Evolutionary conservation across 2,113 vertebrate genomes (phyloP), one percentile per base, ranked within the genome.

Genomic region (Arvicanthis niloticus): DNA sequence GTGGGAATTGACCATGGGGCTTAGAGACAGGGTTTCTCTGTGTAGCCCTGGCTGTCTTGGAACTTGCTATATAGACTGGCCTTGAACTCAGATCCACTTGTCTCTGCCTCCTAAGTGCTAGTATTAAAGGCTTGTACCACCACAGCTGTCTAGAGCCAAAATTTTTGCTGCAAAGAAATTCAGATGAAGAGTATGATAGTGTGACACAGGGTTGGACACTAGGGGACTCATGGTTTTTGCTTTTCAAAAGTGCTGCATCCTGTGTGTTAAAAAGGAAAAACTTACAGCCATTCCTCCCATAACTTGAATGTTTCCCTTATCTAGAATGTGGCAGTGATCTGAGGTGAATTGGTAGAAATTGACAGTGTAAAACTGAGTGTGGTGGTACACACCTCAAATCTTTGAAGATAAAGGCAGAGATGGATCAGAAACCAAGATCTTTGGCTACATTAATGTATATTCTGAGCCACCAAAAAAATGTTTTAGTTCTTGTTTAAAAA

Each of bases 401-500:
- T 82, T 60, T 6, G n/a, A 60, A 40, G 37, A 12, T n/a, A 12
- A 60, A 60, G 13, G 21, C 21, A 60, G 5, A 2, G 22, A 2
- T 82, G n/a, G 37, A 58, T 82, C 53, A 26, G 53, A 58, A 60
- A 26, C 21, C 3, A n/a, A 58, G 17, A 26, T 82, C 34, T 22
- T 81, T 34, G 37, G 53, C 37, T 60, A 60, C 56, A 40, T 58
- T 82, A 21, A 0, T n/a, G 13, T 45, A 10, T 31, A 34, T 48
- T 75, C n/a, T n/a, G 62, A 68, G 29, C 22, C 0, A 7, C 15
- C 3, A 0, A 17, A 4, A 10, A 16, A 13, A 37, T 56, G 6
- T 78, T 85, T 21, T 1, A 13, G 34, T 72, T 42, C 70, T 53
- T 15, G 56, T 84, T 84, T n/a, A n/a, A n/a, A n/a, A n/a, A 51